A percentile compares a stretch with the other conserved stretches of the same genome.
Conservation (phyloP, 2,888 invertebrate species). For the Drosophila siamana region DNA sequence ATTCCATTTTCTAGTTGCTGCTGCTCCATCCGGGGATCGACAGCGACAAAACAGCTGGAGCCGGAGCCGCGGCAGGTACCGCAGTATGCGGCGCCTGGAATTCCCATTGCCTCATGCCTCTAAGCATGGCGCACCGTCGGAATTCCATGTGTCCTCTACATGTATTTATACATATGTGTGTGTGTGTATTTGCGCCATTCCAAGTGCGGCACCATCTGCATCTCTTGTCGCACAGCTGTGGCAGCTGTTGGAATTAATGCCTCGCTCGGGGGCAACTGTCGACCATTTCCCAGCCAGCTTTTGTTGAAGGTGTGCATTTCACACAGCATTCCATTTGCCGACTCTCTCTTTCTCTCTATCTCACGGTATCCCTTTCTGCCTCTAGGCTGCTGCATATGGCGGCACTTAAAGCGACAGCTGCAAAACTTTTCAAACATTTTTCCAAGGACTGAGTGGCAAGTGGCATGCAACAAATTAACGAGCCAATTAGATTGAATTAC, state of each 20-base stretch:
- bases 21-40: slow-evolving; percentile 55
- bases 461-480: slow-evolving; percentile 41
- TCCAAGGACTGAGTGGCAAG: slow-evolving; percentile 5
- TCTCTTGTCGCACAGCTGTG: slow-evolving; percentile 30
- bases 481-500: slow-evolving; percentile 46
- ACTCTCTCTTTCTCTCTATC: background rate
- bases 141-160: slow-evolving; percentile 25
- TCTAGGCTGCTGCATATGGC: slow-evolving; percentile 18
- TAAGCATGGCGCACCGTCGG: slow-evolving; percentile 21
- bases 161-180: background rate
- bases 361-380: background rate
- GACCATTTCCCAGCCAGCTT: slow-evolving; percentile 28
- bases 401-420: slow-evolving; percentile 32
- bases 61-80: slow-evolving; percentile 13
- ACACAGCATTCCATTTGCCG: slow-evolving; percentile 51
- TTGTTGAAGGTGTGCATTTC: slow-evolving; percentile 61
- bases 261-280: slow-evolving; percentile 57
- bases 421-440: slow-evolving; percentile 27
- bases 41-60: slow-evolving; percentile 20
- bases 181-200: background rate
- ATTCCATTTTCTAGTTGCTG: slow-evolving; percentile 62
- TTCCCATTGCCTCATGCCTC: slow-evolving; percentile 31
- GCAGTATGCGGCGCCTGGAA: slow-evolving; percentile 49
- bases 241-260: slow-evolving; percentile 61
- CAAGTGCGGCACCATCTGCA: slow-evolving; percentile 42